A percentile compares a stretch with the other conserved stretches of the same genome.
Conservation (phyloP, 2,797 vertebrate genomes). For the Apogon talboti region DNA sequence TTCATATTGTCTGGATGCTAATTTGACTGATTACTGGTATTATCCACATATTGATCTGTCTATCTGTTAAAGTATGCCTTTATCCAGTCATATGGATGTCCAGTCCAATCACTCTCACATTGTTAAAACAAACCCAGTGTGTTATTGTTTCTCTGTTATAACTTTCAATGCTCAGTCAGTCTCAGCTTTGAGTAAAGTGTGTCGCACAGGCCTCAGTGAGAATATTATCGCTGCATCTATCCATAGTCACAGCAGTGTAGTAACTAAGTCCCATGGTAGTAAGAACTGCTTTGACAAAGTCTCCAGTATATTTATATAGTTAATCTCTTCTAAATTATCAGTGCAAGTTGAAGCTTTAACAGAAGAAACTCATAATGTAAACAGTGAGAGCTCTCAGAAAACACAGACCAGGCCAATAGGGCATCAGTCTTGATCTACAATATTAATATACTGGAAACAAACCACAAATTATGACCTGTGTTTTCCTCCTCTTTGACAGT, state of each 20-base stretch:
- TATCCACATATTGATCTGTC: neutral
- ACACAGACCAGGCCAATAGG: too few relatives aligned
- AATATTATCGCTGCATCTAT: constrained; percentile 51
- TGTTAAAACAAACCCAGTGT: constrained; percentile 55
- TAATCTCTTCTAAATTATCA: constrained; percentile 49
- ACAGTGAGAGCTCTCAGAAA: neutral
- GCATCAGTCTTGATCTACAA: too few relatives aligned
- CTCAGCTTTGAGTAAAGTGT: constrained; percentile 45
- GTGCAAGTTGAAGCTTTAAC: constrained; percentile 17
- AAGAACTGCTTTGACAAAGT: constrained; percentile 45
- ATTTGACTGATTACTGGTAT: neutral
- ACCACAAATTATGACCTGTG: too few relatives aligned
- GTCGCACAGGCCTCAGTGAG: constrained; percentile 27
- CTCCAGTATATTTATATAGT: constrained; percentile 53
- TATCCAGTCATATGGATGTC: neutral
- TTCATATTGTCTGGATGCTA: neutral
- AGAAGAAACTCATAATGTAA: constrained; percentile 16
- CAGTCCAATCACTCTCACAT: constrained; percentile 38
- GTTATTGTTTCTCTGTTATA: constrained; percentile 49
- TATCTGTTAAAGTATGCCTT: neutral
- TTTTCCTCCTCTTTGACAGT: too few relatives aligned
- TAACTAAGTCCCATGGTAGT: constrained; percentile 40
- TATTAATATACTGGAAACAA: too few relatives aligned
- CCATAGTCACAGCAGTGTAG: constrained; percentile 30
- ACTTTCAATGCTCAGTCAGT: constrained; percentile 28